Evolutionary conservation across 2,888 invertebrate species (phyloP), one percentile per base, ranked within the genome.

Genomic region (Cenopis cana): DNA sequence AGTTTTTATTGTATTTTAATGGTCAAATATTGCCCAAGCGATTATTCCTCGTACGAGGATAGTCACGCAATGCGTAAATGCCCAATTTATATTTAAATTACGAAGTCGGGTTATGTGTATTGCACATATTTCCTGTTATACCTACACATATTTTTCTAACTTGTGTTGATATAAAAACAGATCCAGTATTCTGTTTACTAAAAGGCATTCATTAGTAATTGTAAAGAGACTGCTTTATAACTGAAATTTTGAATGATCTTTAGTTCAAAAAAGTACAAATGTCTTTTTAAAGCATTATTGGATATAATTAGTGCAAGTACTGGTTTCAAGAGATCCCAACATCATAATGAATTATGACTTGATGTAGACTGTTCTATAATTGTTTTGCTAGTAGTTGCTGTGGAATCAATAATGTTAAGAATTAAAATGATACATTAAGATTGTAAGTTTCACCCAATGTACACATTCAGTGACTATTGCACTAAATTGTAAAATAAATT

Each of bases 391-490:
- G 61, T 66, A 71, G 66, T 61, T 9, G 61, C 68, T 68, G 55
- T 71, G 66, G 49, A 54, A 71, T 66, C 60, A 66, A 66, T 71
- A 71, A 71, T 71, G 49, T 55, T 71, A 78, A 76, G 77, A n/a
- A 41, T 59, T 75, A 75, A 80, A 81, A 77, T 83, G 86, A 83
- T 90, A 88, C 86, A 86, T 85, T 85, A 86, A 85, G 78, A 81
- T 79, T 87, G 85, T 85, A 86, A 88, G 86, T 85, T 88, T 84
- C 82, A 88, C 88, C 85, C 87, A 83, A 83, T 88, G 87, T 87
- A 89, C 89, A 91, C 91, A 86, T 87, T 89, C 83, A 85, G 81
- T 84, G 85, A 87, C 81, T 87, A 85, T 80, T 88, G 92, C 93
- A 93, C 93, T 87, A 83, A 81, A 81, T 78, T 90, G 90, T 92